Conservation (phyloP, 2,113 vertebrate species). For the Tursiops truncatus region DNA sequence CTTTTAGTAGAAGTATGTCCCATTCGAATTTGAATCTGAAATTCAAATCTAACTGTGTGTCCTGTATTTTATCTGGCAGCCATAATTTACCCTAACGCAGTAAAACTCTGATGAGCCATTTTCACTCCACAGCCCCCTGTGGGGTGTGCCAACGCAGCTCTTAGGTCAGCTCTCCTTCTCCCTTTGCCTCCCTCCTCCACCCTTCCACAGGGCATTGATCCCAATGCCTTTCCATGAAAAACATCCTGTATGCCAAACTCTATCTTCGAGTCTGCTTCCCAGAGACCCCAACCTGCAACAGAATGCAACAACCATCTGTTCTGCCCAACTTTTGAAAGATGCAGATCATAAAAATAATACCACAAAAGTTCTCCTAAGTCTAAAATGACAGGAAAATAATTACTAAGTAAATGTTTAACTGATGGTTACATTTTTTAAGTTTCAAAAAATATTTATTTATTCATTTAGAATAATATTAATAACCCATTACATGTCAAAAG, state of each 20-base stretch:
- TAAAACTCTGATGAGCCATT: too few relatives aligned
- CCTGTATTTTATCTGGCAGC: slow-evolving; percentile 21
- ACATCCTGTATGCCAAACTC: neutral
- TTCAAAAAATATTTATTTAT: neutral
- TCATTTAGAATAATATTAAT: neutral
- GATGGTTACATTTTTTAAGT: neutral
- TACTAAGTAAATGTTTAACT: neutral
- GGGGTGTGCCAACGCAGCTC: neutral
- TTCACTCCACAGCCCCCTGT: neutral
- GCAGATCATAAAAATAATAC: neutral
- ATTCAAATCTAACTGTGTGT: neutral
- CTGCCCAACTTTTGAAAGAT: neutral
- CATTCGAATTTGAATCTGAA: slow-evolving; percentile 17
- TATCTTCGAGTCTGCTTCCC: neutral
- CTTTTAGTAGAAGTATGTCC: neutral
- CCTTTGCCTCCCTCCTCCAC: neutral
- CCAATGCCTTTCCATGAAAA: neutral
- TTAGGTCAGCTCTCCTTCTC: neutral
- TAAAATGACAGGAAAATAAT: neutral
- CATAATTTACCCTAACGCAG: neutral
- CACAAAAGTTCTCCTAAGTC: neutral
- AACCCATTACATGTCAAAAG: neutral
- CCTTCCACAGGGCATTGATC: neutral
- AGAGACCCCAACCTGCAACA: neutral
- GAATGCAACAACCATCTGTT: neutral